These are phyloP conservation scores for Salvator merianae DNA, from an alignment of 2,113 vertebrate genomes.

Conservation along the genomic window DNA sequence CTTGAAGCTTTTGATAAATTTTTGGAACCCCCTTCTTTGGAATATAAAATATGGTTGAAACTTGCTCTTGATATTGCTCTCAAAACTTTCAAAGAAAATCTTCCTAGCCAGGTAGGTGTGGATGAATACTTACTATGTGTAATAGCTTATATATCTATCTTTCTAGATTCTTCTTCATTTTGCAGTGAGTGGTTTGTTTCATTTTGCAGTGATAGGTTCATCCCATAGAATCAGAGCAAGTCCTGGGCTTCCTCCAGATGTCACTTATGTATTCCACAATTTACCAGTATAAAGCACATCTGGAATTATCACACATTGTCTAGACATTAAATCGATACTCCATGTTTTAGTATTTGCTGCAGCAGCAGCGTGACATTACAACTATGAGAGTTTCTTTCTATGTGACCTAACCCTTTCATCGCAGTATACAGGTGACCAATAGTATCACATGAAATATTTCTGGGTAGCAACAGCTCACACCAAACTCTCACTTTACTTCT, in stretches of 20 bases:
- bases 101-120: slow-evolving; percentile 65
- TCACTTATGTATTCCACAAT: too few species aligned
- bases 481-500: too few species aligned
- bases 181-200: background rate
- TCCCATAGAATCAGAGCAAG: background rate
- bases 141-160: background rate
- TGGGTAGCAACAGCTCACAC: too few species aligned
- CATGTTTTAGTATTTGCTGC: too few species aligned
- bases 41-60: slow-evolving; percentile 72
- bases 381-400: too few species aligned
- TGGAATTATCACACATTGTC: too few species aligned
- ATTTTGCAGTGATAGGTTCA: background rate
- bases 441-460: too few species aligned
- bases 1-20: slow-evolving; percentile 61
- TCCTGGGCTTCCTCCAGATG: background rate
- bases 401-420: too few species aligned
- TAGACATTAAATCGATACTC: too few species aligned
- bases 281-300: background rate
- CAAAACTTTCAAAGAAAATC: slow-evolving; percentile 63
- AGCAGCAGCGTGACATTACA: too few species aligned
- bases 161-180: background rate
- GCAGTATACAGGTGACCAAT: too few species aligned
- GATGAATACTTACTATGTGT: background rate
- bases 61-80: slow-evolving; percentile 63
- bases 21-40: slow-evolving; percentile 49